phyloP scores from a whole-genome alignment of 1,140 invertebrate genomes.

The Bicyclus anynana region DNA sequence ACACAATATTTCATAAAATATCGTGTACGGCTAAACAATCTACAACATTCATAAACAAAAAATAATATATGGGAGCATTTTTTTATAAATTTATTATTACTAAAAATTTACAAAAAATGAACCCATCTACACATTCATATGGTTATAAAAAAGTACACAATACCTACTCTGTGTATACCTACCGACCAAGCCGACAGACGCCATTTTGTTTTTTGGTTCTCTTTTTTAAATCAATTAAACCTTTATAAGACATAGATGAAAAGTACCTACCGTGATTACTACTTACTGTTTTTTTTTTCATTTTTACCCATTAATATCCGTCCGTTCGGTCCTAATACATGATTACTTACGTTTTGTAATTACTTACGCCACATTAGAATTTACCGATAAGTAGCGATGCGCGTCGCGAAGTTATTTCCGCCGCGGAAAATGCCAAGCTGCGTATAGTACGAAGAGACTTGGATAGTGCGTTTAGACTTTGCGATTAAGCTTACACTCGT shows the following conservation, averaged over 20 bases:
- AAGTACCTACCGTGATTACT: constrained; percentile 39
- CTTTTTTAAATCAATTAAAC: too few species aligned
- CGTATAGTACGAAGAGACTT: not conserved
- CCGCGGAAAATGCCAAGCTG: not conserved
- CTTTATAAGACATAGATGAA: constrained; percentile 8
- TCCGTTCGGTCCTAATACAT: too few species aligned
- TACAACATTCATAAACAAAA: constrained; percentile 19
- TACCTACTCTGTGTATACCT: constrained; percentile 40
- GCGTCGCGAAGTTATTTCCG: constrained; percentile 11
- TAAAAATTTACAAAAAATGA: not conserved
- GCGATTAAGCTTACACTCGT: too few species aligned
- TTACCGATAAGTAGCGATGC: constrained; percentile 18
- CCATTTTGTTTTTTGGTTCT: constrained; percentile 18
- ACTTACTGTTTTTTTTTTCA: constrained; percentile 39
- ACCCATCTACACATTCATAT: not conserved
- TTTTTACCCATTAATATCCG: constrained; percentile 11
- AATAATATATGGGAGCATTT: not conserved
- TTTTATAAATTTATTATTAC: not conserved
- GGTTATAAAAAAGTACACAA: constrained; percentile 15
- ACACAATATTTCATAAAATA: not conserved
- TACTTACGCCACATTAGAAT: constrained; percentile 23
- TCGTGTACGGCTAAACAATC: not conserved
- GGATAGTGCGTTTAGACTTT: too few species aligned
- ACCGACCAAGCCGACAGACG: constrained; percentile 60
- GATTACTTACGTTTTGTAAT: not conserved